phyloP scores from a whole-genome alignment of 2,797 vertebrate species.

The Echiichthys vipera region DNA sequence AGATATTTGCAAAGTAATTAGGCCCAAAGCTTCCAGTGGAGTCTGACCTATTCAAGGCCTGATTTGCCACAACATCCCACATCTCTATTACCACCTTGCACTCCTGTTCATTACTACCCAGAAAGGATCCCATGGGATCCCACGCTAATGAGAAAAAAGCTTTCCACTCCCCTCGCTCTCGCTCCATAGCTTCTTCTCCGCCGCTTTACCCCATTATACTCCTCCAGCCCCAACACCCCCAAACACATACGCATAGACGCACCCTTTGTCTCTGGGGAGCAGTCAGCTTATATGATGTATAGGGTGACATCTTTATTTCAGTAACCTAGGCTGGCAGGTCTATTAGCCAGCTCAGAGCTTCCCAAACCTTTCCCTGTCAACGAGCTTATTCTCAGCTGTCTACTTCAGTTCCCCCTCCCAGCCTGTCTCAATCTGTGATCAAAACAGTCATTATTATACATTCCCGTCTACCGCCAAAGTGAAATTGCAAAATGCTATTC shows the following conservation, averaged over 20 bases:
- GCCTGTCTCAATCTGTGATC: constrained; percentile 74
- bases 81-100: constrained; percentile 76
- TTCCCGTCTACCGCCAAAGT: constrained; percentile 19
- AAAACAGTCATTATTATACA: constrained; percentile 70
- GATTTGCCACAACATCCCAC: constrained; percentile 73
- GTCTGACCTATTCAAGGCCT: constrained; percentile 65
- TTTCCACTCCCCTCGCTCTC: constrained; percentile 29
- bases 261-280: constrained; percentile 73
- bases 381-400: constrained; percentile 71
- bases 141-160: constrained; percentile 70
- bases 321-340: constrained; percentile 80
- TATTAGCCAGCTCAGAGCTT: constrained; percentile 76
- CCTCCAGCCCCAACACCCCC: constrained; percentile 24
- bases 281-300: constrained; percentile 79
- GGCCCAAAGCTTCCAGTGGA: constrained; percentile 51
- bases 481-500: constrained; percentile 47
- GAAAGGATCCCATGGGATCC: constrained; percentile 69
- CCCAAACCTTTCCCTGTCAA: constrained; percentile 72
- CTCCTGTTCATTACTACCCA: constrained; percentile 68
- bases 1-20: constrained; percentile 73
- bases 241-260: constrained; percentile 38
- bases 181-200: constrained; percentile 27
- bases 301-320: constrained; percentile 81
- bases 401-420: constrained; percentile 50
- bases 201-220: constrained; percentile 51